Base-by-base conservation (phyloP, 2,888 invertebrate species). In the Synergus laeviventris region DNA sequence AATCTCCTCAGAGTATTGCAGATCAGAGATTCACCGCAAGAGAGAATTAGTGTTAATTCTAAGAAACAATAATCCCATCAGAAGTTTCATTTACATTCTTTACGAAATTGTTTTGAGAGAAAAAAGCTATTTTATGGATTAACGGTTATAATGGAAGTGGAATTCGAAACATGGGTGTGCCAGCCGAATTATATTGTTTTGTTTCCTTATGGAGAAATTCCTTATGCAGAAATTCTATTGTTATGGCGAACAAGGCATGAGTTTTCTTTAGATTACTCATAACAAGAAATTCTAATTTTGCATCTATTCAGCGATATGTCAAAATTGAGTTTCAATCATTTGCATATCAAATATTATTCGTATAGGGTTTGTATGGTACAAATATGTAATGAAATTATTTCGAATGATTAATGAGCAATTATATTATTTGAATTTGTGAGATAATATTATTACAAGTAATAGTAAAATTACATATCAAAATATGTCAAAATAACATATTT, bases 91-190 rank as follows among this genome's bases (percentile, higher is more conserved):
- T 24, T 21, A 42, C n/a, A 64, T 64, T 64, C 42, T 64, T 18
- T 21, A 64, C 8, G 8, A 21, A 24, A 64, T 21, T 14, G n/a
- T n/a, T 62, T 62, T 18, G 11, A 8, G 16, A 8, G 36, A 36
- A 38, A 62, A 38, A 62, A 64, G 12, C 18, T 24, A 39, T 12
- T 38, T 62, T n/a, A 38, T 9, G 54, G 8, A 54, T 1, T 21
- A 38, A 24, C 12, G 14, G 42, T 18, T 18, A 3, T 49, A 11
- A 39, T 64, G 24, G 21, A 16, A 64, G 21, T 39, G 64, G 64
- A 64, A 64, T 42, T 64, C 21, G 39, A 18, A 21, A n/a, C 5
- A 64, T 21, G 64, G 64, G 64, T 64, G 64, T 64, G 64, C 39
- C 64, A 42, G 38, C 7, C 2, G 14, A 64, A 64, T 42, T 14